phyloP scores from a whole-genome alignment of 2,113 vertebrate genomes.

The Thamnaconus septentrionalis region DNA sequence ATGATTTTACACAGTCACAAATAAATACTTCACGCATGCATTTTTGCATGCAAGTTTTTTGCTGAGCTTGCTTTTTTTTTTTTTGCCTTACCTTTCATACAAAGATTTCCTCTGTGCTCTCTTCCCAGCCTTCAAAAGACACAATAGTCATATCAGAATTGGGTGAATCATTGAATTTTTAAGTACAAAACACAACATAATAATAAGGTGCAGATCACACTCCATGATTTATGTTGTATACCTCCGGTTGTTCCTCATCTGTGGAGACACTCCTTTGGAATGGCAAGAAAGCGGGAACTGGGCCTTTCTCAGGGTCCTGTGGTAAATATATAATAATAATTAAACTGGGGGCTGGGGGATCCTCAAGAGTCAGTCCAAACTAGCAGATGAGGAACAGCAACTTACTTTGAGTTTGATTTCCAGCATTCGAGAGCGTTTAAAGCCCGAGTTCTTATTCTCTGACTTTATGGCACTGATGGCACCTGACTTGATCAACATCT shows the following conservation, averaged over 20 bases:
- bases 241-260: constrained; percentile 87
- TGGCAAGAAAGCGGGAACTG: constrained; percentile 85
- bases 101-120: constrained; percentile 85
- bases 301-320: constrained; percentile 90
- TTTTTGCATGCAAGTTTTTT: background rate
- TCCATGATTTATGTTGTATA: constrained; percentile 25
- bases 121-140: constrained; percentile 75
- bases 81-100: constrained; percentile 83
- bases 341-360: background rate
- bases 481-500: constrained; percentile 91
- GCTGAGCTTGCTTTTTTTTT: background rate
- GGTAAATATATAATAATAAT: background rate
- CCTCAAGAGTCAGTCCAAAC: background rate
- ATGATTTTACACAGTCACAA: background rate
- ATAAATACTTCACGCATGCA: background rate
- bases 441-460: constrained; percentile 92
- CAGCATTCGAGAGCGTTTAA: constrained; percentile 89
- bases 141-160: constrained; percentile 5
- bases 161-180: background rate
- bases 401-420: constrained; percentile 90
- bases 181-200: background rate
- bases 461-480: constrained; percentile 93
- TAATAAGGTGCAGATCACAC: background rate
- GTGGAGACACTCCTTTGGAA: constrained; percentile 90
- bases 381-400: background rate